Evolutionary conservation across 2,113 vertebrate genomes (phyloP), one percentile per base, ranked within the genome.

Genomic region (Chitala chitala): DNA sequence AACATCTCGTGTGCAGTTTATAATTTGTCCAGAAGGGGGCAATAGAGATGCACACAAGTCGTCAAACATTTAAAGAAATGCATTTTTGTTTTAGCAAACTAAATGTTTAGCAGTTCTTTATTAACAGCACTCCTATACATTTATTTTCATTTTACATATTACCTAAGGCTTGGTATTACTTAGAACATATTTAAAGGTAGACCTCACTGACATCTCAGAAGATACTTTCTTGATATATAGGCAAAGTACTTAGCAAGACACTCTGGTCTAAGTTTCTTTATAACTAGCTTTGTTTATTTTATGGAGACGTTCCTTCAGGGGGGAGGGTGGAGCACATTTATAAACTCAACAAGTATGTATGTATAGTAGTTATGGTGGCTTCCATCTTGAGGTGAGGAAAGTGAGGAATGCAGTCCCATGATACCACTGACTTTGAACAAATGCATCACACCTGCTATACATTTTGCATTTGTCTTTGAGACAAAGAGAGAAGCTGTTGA

Each of bases 1-100:
- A 31, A 24, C 61, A 38, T 59, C 0, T 13, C 40, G 24, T 42
- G 2, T 71, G 75, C 44, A 71, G 44, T 76, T 58, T 44, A 24
- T 22, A 22, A 36, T 42, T 31, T 22, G 3, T n/a, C 81, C 87
- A 87, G 83, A 80, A 85, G 86, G 78, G 87, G 86, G 83, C 86
- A 86, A 79, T 87, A 82, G 76, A 50, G 64, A 68, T 73, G 75
- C 79, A 84, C 79, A 83, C 73, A 22, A 44, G 84, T 85, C 69
- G 76, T 76, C 66, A 81, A 64, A 51, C 58, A 22, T 17, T 3
- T 26, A 51, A 73, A 46, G 20, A 1, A 36, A 50, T 61, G 6
- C 0, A 7, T 44, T 42, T 40, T 59, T 20, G 7, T 63, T 26
- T 51, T 64, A 58, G 22, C 26, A 63, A 63, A 10, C 5, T 22